Percentiles rank a stretch among this genome's conserved stretches.
Evolutionary conservation across 1,140 invertebrate species (phyloP).

Genomic region (Theocolax elegans): DNA sequence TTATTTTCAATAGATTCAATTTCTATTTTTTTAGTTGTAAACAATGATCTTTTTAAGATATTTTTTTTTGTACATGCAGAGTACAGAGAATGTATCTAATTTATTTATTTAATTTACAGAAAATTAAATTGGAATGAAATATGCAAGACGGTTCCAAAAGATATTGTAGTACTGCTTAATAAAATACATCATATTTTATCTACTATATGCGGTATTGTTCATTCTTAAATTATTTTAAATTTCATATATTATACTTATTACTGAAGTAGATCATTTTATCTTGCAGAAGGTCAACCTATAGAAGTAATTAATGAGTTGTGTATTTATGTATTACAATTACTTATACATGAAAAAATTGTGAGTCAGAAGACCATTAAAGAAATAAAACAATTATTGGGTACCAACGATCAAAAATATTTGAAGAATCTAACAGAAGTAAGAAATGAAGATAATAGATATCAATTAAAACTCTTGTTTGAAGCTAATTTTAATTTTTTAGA

Average conservation of each 20-base stretch:
- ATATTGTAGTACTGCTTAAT: constrained; percentile 39
- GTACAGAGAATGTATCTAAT: constrained; percentile 25
- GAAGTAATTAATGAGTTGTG: constrained; percentile 74
- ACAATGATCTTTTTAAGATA: too few relatives aligned
- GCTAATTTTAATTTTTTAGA: too few relatives aligned
- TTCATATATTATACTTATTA: constrained; percentile 22
- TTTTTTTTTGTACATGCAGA: constrained; percentile 13
- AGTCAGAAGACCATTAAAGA: constrained; percentile 68
- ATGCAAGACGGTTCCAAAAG: constrained; percentile 46
- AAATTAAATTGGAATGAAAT: constrained; percentile 53
- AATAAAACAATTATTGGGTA: constrained; percentile 71
- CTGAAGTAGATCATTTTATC: constrained; percentile 39
- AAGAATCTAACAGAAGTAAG: constrained; percentile 65
- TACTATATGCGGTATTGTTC: constrained; percentile 47
- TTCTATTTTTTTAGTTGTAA: not conserved
- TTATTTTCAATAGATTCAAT: too few relatives aligned
- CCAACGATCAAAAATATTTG: constrained; percentile 62
- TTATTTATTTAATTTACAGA: constrained; percentile 45
- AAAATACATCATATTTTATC: constrained; percentile 47
- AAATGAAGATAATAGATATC: not conserved
- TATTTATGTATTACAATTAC: constrained; percentile 72
- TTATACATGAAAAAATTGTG: constrained; percentile 71
- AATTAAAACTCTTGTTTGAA: too few relatives aligned
- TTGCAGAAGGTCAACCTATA: constrained; percentile 56
- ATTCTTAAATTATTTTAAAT: constrained; percentile 15